Base-by-base conservation (phyloP, 2,888 invertebrate genomes). In the Patella depressa region DNA sequence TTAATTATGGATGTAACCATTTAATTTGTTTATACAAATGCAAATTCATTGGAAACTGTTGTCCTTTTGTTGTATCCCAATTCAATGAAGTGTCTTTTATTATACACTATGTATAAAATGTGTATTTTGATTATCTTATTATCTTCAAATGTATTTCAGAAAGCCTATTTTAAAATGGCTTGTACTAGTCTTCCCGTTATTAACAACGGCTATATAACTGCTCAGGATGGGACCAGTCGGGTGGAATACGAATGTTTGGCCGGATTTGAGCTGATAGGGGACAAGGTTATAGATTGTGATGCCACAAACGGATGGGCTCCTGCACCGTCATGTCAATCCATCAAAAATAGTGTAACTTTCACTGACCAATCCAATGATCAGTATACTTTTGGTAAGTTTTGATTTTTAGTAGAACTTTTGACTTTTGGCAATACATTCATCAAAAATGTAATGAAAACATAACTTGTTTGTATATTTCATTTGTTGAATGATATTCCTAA, bases 211-310 rank as follows among this genome's bases (percentile, higher is more conserved):
- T 65, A 65, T 24, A 65, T 65, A 2, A 24, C 24, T 14, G 65
- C 65, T 19, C n/a, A 24, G n/a, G 24, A n/a, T 19, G 34, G 34
- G 34, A 12, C 65, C 19, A 7, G 24, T n/a, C n/a, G 65, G 24
- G 65, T 65, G 11, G 65, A 65, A 19, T 65, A 65, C 24, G 65
- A 65, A 65, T 65, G 65, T 65, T 24, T 65, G 19, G 65, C 65
- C 24, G 65, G 65, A 65, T 65, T 65, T 15, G 14, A 65, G 24
- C 65, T 65, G n/a, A 24, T 65, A 65, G 65, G 65, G 24, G 19
- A 15, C 24, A 65, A 65, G 24, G 65, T 65, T n/a, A 65, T 65
- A 19, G 65, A 65, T 2, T 65, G 65, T 14, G 24, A 65, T 19
- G 11, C 2, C 3, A 65, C 65, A n/a, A 24, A 3, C 14, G 65